Evolutionary conservation across 2,888 invertebrate genomes (phyloP), one percentile per base, ranked within the genome.

Genomic region (Megastigmus dorsalis): DNA sequence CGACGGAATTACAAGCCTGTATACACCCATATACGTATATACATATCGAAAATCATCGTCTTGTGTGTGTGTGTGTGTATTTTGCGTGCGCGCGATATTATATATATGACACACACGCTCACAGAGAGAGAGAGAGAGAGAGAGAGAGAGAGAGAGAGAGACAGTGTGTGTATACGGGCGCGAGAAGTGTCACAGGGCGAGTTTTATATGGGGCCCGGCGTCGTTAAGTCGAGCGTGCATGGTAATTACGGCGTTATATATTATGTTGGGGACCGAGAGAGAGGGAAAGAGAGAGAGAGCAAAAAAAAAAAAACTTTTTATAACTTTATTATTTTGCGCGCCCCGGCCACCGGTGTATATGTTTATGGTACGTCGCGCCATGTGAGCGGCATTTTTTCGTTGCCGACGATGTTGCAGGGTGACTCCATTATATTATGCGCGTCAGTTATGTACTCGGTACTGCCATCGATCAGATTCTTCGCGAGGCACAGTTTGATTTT

Each of bases 251-350:
- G 20, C 23, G 30, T 60, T 69, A 54, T 43, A 26, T 48, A 36
- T 57, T n/a, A 26, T 10, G 26, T n/a, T 41, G 38, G 57, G n/a
- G 63, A 63, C 38, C n/a, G n/a, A n/a, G n/a, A n/a, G n/a, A n/a
- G n/a, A n/a, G n/a, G n/a, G n/a, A n/a, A n/a, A n/a, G n/a, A n/a
- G n/a, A n/a, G n/a, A n/a, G n/a, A n/a, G n/a, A n/a, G n/a, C n/a
- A n/a, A n/a, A 41, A 65, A 52, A 60, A 60, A 69, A 48, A 48
- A 48, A 23, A 43, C 43, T 62, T 59, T 36, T 71, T 71, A 71
- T 71, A 71, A 71, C 71, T 65, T 63, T 65, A 65, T n/a, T n/a
- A n/a, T n/a, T n/a, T n/a, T n/a, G n/a, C n/a, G n/a, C n/a, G n/a
- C n/a, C n/a, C n/a, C n/a, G n/a, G n/a, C n/a, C n/a, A n/a, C n/a